Conservation (phyloP, 2,113 vertebrate genomes). For the Dipodomys ordii region DNA sequence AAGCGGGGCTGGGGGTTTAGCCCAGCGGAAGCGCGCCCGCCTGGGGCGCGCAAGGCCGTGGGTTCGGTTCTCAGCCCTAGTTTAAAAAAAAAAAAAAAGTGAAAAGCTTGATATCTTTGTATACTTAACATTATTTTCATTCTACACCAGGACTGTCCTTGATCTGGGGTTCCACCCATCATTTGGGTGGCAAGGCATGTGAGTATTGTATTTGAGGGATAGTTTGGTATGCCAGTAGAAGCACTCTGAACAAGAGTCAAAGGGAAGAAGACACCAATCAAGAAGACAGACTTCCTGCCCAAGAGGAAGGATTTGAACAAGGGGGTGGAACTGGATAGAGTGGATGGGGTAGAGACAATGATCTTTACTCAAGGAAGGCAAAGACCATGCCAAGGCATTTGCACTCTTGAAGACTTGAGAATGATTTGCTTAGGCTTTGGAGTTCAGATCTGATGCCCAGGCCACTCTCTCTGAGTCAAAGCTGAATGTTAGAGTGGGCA, state of each 20-base stretch:
- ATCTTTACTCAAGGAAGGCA: not conserved
- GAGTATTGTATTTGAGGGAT: not conserved
- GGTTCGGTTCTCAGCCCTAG: too few species aligned
- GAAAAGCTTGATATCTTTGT: not conserved
- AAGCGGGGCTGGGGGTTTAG: too few species aligned
- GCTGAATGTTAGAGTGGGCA: not conserved
- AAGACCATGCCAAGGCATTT: not conserved
- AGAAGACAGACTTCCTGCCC: not conserved
- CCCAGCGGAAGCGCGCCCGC: too few species aligned
- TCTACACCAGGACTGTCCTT: constrained; percentile 7
- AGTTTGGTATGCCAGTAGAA: not conserved
- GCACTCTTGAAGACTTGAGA: not conserved
- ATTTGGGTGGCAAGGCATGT: not conserved
- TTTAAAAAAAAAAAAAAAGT: too few species aligned
- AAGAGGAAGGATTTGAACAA: not conserved
- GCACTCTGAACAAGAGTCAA: not conserved
- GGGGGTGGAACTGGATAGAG: not conserved
- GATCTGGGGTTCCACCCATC: not conserved
- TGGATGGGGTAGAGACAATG: not conserved
- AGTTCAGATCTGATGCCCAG: not conserved
- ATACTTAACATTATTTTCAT: not conserved
- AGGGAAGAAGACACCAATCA: not conserved
- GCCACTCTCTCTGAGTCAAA: not conserved
- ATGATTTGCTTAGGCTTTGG: not conserved
- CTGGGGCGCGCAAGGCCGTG: too few species aligned